Evolutionary conservation across 2,888 invertebrate genomes (phyloP), one percentile per base, ranked within the genome.

Genomic region (Microchrysa polita): DNA sequence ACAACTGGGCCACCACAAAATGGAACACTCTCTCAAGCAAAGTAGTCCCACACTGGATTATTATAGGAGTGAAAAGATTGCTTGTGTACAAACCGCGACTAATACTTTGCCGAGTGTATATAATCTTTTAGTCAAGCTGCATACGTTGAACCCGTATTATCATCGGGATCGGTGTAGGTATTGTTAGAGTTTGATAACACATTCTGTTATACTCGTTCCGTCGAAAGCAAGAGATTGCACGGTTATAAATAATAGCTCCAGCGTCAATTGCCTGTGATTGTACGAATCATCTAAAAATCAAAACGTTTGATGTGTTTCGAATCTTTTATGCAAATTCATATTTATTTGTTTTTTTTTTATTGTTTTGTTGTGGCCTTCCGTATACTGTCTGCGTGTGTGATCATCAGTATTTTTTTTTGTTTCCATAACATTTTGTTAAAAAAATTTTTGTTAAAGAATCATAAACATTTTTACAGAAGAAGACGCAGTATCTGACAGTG

Each of bases 391-490:
- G 61, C 18, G n/a, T 52, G 27, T 34, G 27, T 34, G 27, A 34
- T 34, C 27, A 34, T 5, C 27, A 34, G 27, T 34, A n/a, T 34
- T 55, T 10, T 23, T 23, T 0, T 27, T 34, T 4, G n/a, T 7
- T 14, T 27, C 12, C 7, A 63, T 34, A n/a, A n/a, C 5, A 40
- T 23, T 16, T 63, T 42, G 5, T 42, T 63, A 65, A 16, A 48
- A 65, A 55, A 20, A 20, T 44, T 34, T 2, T 2, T 34, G 2
- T 34, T 34, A 34, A 34, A 34, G 27, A 34, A 7, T 5, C 2
- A 34, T 34, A 34, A 48, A 48, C 48, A 48, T n/a, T 63, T 63
- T 78, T 78, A 40, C 79, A 79, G 79, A 78, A 73, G 75, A 79
- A 77, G 76, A 77, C 75, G 75, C 76, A 53, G 63, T 77, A 69